phyloP scores from a whole-genome alignment of 1,140 invertebrate species.

The Hesperophylax magnus region DNA sequence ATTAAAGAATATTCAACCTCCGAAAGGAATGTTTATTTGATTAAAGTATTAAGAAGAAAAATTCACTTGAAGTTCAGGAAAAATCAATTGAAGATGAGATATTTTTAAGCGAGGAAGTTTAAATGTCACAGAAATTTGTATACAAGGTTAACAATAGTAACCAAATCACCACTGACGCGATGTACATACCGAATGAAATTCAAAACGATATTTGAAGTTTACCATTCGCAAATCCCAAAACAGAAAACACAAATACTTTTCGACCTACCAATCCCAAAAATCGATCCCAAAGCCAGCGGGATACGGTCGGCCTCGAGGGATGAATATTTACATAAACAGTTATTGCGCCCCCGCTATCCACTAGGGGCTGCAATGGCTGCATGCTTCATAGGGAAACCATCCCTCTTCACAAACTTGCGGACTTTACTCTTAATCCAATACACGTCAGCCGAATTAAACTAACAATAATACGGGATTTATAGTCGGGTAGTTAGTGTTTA shows the following conservation, averaged over 20 bases:
- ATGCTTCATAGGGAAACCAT: not conserved
- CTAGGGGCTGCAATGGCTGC: not conserved
- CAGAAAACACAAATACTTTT: not conserved
- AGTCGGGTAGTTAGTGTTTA: not conserved
- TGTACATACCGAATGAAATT: not conserved
- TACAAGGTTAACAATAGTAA: not conserved
- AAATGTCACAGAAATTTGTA: too few relatives aligned
- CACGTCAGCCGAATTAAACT: not conserved
- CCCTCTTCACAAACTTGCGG: not conserved
- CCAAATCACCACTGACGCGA: not conserved
- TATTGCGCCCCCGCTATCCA: not conserved
- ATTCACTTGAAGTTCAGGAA: too few relatives aligned
- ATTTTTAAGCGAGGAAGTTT: too few relatives aligned
- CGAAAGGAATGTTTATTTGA: too few relatives aligned
- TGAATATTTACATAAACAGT: conserved; percentile 28
- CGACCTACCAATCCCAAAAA: not conserved
- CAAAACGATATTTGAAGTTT: not conserved
- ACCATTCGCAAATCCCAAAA: not conserved
- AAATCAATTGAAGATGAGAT: too few relatives aligned
- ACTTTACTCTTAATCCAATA: not conserved
- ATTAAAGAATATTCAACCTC: too few relatives aligned
- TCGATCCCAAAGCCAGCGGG: not conserved
- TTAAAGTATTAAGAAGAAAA: too few relatives aligned
- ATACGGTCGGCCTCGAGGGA: not conserved
- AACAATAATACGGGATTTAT: not conserved